phyloP scores from a whole-genome alignment of 2,797 vertebrate genomes.

The Eidolon dupreanum region DNA sequence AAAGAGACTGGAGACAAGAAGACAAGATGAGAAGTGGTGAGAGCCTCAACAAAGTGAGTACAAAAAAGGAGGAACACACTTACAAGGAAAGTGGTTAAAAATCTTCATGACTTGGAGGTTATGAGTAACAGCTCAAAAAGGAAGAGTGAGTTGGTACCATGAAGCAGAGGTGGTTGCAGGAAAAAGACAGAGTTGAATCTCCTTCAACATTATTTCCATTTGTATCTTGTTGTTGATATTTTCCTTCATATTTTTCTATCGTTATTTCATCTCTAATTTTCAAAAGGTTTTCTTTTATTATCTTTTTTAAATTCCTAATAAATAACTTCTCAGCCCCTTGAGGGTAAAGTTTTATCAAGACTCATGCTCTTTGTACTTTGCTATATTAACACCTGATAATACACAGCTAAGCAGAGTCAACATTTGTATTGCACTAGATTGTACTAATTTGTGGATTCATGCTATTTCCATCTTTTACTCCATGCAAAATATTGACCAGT shows the following conservation, averaged over 20 bases:
- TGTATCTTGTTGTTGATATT: neutral
- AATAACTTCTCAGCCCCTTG: neutral
- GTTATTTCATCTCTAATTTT: constrained; percentile 23
- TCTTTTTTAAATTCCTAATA: neutral
- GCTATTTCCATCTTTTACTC: neutral
- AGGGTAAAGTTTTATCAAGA: neutral
- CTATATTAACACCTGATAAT: neutral
- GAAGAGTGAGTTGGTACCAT: neutral
- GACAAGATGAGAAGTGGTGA: neutral
- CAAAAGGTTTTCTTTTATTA: neutral
- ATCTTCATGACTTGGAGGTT: neutral
- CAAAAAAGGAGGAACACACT: neutral
- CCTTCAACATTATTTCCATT: neutral
- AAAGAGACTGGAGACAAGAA: neutral
- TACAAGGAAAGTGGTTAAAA: neutral
- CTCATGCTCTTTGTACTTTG: neutral
- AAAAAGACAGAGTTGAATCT: neutral
- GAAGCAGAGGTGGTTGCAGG: neutral
- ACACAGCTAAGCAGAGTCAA: neutral
- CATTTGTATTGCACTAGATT: neutral
- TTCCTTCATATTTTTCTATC: neutral
- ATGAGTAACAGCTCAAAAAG: neutral
- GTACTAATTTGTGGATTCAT: neutral
- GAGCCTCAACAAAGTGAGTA: neutral
- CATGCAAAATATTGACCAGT: neutral